Evolutionary conservation across 1,140 invertebrate genomes (phyloP), one percentile per base, ranked within the genome.

Genomic region (Drosophila carrolli): DNA sequence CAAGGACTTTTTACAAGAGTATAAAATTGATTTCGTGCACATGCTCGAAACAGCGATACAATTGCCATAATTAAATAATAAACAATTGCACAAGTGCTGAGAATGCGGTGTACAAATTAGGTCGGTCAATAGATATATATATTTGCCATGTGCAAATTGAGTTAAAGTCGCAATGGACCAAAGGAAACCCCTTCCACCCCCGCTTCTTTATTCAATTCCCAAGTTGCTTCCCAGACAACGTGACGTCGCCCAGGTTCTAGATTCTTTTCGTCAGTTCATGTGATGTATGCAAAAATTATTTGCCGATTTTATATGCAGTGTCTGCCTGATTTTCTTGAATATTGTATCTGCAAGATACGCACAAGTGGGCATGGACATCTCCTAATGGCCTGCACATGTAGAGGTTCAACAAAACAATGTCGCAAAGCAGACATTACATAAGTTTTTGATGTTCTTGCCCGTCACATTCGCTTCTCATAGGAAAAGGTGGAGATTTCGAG

Each of bases 31-130:
- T 51, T 61, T 57, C 35, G 35, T n/a, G 14, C 37, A 35, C 48
- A 61, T 61, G 41, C 46, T 59, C 54, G 65, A 58, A 50, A 47
- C 41, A 43, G 32, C 53, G 16, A 38, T 23, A 54, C 72, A 79
- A 80, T 58, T 57, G 71, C 53, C 63, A 54, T 82, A 82, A 82
- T 82, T 82, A 74, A 82, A 82, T 82, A 60, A 82, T 74, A 82
- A 82, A 65, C 79, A 82, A 68, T 75, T 74, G 62, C 60, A 71
- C 54, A 77, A 81, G 75, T 41, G 70, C 55, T 50, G 46, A 67
- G 58, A 54, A 78, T 56, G 58, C 47, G 66, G 65, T 44, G 37
- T 70, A 61, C 53, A 81, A 63, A 76, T 81, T 72, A 51, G 53
- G 14, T 47, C 47, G 32, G 56, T 78, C 57, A 60, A 59, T 81